Evolutionary conservation across 2,797 vertebrate species (phyloP), one percentile per base, ranked within the genome.

Genomic region (Gambusia yucatana): DNA sequence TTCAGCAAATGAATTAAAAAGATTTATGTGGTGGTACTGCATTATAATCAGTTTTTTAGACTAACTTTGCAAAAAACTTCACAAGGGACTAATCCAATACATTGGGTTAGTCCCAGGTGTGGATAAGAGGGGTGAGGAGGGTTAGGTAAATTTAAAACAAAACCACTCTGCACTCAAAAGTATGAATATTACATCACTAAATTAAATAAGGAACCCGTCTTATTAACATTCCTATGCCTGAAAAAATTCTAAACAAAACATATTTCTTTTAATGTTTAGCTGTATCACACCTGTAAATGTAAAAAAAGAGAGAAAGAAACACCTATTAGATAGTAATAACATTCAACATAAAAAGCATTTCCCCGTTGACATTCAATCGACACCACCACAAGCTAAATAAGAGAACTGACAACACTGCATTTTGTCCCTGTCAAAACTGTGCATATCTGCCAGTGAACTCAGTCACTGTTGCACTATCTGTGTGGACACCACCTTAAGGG

Each of bases 401-500:
- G 13, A 75, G 71, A 33, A 71, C 33, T 44, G 43, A 14, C 14
- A 71, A 59, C 30, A 20, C 43, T 9, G 7, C 25, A 50, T 50
- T 13, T 52, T 71, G 33, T 47, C 36, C 30, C 43, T 4, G 76
- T 84, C 65, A 81, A 75, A 86, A 78, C n/a, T 73, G 8, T 71
- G 10, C 75, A 46, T n/a, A 55, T 7, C 59, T 78, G 13, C 41
- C 36, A 48, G 17, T 36, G 33, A 78, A 74, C 41, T 48, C 44
- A 44, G 65, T 50, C 41, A 44, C 3, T 70, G 61, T 46, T 76
- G 44, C 55, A 77, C 78, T 88, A 87, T 89, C 83, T 81, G 81
- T 14, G 7, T 14, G 69, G 76, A 72, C 86, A 88, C 83, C 88
- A 92, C 83, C 84, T 90, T 77, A 33, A 43, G 76, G 72, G 81